Evolutionary conservation across 2,113 vertebrate species (phyloP).

Genomic region (Mustelus asterias): DNA sequence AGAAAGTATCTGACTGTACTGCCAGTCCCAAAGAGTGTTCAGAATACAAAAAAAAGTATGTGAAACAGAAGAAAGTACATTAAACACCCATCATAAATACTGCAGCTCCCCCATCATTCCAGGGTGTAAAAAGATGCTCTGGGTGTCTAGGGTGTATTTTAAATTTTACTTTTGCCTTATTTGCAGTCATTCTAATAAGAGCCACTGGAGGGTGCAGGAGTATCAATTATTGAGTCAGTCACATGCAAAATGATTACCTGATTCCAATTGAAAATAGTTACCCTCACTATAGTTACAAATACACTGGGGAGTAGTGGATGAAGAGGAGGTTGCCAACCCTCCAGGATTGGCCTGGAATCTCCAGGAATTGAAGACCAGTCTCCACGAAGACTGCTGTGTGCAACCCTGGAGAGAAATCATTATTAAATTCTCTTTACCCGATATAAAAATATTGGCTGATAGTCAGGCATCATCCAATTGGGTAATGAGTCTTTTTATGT

Average conservation of each 20-base stretch:
- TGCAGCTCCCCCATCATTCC: not conserved
- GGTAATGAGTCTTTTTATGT: too few relatives aligned
- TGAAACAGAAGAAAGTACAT: not conserved
- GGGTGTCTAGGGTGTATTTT: not conserved
- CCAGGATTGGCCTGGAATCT: too few relatives aligned
- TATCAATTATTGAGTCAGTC: not conserved
- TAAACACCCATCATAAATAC: not conserved
- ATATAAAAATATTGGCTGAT: too few relatives aligned
- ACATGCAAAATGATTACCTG: not conserved
- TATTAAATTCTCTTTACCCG: too few relatives aligned
- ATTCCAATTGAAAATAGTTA: not conserved
- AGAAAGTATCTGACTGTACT: not conserved
- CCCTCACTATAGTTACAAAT: not conserved
- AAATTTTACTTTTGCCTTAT: not conserved
- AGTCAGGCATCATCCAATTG: too few relatives aligned
- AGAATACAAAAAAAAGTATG: not conserved
- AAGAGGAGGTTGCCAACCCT: not conserved
- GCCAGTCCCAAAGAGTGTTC: not conserved
- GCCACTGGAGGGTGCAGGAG: slow-evolving; percentile 3
- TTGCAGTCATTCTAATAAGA: not conserved
- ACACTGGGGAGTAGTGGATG: not conserved
- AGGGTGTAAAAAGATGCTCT: not conserved
- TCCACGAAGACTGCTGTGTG: too few relatives aligned
- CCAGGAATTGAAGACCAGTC: too few relatives aligned
- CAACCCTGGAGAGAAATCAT: too few relatives aligned